phyloP scores from a whole-genome alignment of 1,140 invertebrate species.

The Frieseomelitta varia region DNA sequence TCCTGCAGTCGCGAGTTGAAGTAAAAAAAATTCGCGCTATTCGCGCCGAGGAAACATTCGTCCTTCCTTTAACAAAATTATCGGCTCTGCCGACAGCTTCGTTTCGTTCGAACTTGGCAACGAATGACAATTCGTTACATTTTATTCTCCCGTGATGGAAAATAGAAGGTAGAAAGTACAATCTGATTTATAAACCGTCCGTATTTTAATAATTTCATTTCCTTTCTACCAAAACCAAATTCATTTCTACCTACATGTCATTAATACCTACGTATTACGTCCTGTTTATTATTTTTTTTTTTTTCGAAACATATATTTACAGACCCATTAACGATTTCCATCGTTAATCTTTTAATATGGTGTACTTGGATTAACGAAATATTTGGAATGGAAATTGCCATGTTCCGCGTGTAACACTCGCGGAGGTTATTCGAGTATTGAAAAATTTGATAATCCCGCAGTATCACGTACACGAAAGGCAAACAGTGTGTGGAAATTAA shows the following conservation, averaged over 20 bases:
- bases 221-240: too few species aligned
- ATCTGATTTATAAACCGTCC: too few species aligned
- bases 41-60: not conserved
- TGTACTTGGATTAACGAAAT: not conserved
- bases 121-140: not conserved
- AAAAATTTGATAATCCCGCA: not conserved
- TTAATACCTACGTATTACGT: too few species aligned
- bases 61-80: not conserved
- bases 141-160: too few species aligned
- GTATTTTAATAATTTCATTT: too few species aligned
- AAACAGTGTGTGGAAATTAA: not conserved
- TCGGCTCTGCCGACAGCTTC: not conserved
- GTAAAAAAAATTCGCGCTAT: slow-evolving; percentile 7
- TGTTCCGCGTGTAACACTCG: too few species aligned
- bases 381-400: not conserved
- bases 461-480: not conserved
- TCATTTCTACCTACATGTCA: too few species aligned
- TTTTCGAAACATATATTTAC: too few species aligned
- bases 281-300: too few species aligned
- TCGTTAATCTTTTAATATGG: not conserved
- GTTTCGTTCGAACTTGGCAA: not conserved
- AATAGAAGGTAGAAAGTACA: too few species aligned
- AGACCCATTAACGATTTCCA: not conserved
- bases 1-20: not conserved
- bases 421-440: not conserved